A percentile compares a stretch with the other conserved stretches of the same genome.
Evolutionary conservation across 1,140 invertebrate species (phyloP).

Genomic region (Wiebesia pumilae): DNA sequence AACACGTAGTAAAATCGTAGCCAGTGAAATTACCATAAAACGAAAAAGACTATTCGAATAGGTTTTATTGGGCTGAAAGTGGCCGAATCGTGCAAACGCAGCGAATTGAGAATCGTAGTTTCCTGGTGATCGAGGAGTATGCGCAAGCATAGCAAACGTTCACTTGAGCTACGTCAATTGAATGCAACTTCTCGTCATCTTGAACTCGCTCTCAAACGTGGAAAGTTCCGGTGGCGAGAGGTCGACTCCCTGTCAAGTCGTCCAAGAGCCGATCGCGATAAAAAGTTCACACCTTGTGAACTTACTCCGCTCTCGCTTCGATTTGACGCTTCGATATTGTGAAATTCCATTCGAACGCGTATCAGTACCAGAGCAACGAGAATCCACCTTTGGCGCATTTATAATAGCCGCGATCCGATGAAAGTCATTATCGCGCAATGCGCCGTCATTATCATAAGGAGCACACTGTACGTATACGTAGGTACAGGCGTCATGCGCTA

Average conservation of each 20-base stretch:
- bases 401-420: not conserved
- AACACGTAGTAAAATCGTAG: too few relatives aligned
- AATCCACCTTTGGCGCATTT: not conserved
- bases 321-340: not conserved
- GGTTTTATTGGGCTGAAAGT: not conserved
- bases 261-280: not conserved
- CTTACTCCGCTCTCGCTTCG: too few relatives aligned
- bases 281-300: not conserved
- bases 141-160: not conserved
- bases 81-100: not conserved
- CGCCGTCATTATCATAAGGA: not conserved
- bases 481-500: slow-evolving; percentile 24
- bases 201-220: too few relatives aligned
- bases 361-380: not conserved
- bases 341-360: not conserved
- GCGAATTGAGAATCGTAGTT: not conserved
- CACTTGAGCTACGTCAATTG: not conserved
- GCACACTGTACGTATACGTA: not conserved
- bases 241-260: not conserved
- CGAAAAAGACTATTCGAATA: not conserved
- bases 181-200: not conserved
- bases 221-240: not conserved
- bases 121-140: not conserved
- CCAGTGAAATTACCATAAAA: too few relatives aligned
- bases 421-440: slow-evolving; percentile 2